phyloP scores from a whole-genome alignment of 2,113 vertebrate species.

The Amazona guildingii region DNA sequence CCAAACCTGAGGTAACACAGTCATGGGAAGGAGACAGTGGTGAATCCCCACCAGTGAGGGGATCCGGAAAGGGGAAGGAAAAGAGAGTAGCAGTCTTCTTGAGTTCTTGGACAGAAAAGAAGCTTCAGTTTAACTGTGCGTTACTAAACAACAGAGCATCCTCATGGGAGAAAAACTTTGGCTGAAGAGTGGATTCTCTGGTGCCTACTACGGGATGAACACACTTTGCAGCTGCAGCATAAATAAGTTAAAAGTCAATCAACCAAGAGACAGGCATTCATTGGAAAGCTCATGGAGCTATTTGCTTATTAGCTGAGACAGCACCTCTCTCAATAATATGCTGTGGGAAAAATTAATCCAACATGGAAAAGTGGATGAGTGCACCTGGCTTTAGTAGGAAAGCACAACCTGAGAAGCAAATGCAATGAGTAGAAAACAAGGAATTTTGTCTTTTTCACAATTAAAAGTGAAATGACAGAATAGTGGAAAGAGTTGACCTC shows the following conservation, averaged over 20 bases:
- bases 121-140: background rate
- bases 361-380: background rate
- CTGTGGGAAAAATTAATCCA: background rate
- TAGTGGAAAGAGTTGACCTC: background rate
- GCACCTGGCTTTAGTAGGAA: background rate
- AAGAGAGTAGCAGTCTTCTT: background rate
- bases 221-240: background rate
- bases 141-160: background rate
- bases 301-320: slow-evolving; percentile 6
- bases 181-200: background rate
- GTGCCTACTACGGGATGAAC: background rate
- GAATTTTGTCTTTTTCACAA: background rate
- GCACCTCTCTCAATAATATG: background rate
- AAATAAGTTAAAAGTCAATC: slow-evolving; percentile 8
- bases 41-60: background rate
- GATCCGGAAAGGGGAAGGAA: background rate
- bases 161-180: background rate
- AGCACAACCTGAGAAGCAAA: background rate
- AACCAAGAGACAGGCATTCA: background rate
- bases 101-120: background rate
- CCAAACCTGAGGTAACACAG: background rate
- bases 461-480: background rate
- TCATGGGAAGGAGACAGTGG: background rate
- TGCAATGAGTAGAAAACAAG: background rate
- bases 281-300: background rate